Evolutionary conservation across 1,140 invertebrate genomes (phyloP).

Genomic region (Drosophila murphyi): DNA sequence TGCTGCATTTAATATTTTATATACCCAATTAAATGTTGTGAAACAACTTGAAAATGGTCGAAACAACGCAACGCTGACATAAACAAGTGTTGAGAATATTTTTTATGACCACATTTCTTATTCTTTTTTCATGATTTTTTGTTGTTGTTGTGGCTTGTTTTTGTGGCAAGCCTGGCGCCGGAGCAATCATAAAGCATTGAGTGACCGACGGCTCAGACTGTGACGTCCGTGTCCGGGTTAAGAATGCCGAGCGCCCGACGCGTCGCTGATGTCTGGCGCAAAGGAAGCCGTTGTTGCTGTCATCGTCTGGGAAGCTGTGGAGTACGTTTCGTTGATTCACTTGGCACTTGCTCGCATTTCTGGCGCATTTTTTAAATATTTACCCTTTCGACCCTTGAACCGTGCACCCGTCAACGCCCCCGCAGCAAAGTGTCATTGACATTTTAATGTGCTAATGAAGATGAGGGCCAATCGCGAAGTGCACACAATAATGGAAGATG

Average conservation of each 20-base stretch:
- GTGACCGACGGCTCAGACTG: slow-evolving; percentile 39
- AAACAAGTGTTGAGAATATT: slow-evolving; percentile 79
- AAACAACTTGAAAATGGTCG: slow-evolving; percentile 13
- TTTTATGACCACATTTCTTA: slow-evolving; percentile 66
- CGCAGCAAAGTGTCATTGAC: slow-evolving; percentile 74
- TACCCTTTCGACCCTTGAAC: slow-evolving; percentile 65
- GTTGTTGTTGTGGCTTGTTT: slow-evolving; percentile 11
- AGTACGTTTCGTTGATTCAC: background rate
- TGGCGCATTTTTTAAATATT: slow-evolving; percentile 74
- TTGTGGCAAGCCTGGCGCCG: slow-evolving; percentile 53
- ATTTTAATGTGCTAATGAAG: slow-evolving; percentile 83
- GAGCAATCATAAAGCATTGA: slow-evolving; percentile 66
- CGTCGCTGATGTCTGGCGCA: slow-evolving; percentile 43
- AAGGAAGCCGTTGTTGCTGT: background rate
- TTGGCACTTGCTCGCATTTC: slow-evolving; percentile 57
- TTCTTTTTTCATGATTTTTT: slow-evolving; percentile 30
- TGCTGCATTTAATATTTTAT: slow-evolving; percentile 37
- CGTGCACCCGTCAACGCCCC: slow-evolving; percentile 25
- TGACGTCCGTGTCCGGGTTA: slow-evolving; percentile 23
- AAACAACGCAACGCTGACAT: slow-evolving; percentile 39
- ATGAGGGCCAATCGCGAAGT: slow-evolving; percentile 61
- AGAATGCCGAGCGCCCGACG: slow-evolving; percentile 33
- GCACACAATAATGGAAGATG: background rate
- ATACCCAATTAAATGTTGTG: slow-evolving; percentile 21
- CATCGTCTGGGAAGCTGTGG: slow-evolving; percentile 26